Evolutionary conservation across 2,888 invertebrate genomes (phyloP).

Genomic region (Liopterus haemorrhoidalis): DNA sequence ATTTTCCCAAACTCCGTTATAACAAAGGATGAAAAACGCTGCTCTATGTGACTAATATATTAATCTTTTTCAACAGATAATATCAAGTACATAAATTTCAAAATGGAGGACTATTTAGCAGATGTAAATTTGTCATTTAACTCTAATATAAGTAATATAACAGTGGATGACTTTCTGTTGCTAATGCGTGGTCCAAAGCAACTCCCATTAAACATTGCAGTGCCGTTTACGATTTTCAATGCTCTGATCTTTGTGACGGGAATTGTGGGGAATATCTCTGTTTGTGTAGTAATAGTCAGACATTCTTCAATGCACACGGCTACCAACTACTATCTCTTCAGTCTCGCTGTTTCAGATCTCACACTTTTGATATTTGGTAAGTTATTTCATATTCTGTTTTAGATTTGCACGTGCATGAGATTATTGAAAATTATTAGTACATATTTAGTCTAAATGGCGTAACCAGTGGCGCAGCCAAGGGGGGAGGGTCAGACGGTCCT

Average conservation of each 20-base stretch:
- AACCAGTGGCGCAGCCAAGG: too few species aligned
- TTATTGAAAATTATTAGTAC: too few species aligned
- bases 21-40: too few species aligned
- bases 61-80: too few species aligned
- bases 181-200: constrained; percentile 39
- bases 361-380: constrained; percentile 74
- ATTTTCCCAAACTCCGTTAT: too few species aligned
- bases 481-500: too few species aligned
- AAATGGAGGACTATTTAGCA: constrained; percentile 1
- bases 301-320: constrained; percentile 82
- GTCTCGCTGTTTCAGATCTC: constrained; percentile 80
- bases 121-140: too few species aligned
- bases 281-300: constrained; percentile 76
- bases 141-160: constrained; percentile 6
- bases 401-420: too few species aligned
- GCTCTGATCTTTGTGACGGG: constrained; percentile 76
- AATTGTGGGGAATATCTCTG: constrained; percentile 74
- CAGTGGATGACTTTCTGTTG: constrained; percentile 31
- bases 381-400: too few species aligned
- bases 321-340: constrained; percentile 88
- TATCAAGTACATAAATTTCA: too few species aligned
- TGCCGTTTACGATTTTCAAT: constrained; percentile 63
- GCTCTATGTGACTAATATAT: too few species aligned
- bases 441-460: too few species aligned
- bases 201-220: constrained; percentile 39